Base-by-base conservation (phyloP, 2,888 invertebrate genomes). In the Salpingus planirostris region DNA sequence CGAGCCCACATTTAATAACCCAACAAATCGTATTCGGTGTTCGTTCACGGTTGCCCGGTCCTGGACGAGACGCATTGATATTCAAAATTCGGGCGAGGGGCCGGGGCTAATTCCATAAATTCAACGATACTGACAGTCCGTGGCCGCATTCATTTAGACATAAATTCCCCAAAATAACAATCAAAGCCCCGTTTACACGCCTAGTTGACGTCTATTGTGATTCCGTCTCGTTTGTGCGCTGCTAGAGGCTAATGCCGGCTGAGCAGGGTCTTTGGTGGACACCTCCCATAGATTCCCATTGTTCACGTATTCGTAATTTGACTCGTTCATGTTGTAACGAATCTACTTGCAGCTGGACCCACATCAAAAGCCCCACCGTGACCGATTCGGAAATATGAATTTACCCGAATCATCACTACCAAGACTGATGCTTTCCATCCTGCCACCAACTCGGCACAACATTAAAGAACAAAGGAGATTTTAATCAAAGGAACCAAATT, bases 131-230 rank as follows among this genome's bases (percentile, higher is more conserved):
- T 30, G 36, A 29, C 33, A 31, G 12, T 27, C 33, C 34, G 30
- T 37, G 29, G 31, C 31, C 27, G 43, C 33, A 28, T 26, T 34
- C 36, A 41, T 40, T 49, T 48, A 39, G 42, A 43, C 49, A 48
- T 46, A 52, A 51, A 52, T 48, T 45, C 46, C 45, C 47, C 41
- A 45, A 52, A 52, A 50, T 49, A 51, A 55, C 50, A 54, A 55
- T 54, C 37, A 40, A 43, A 44, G 42, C 46, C 49, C 50, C 44
- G 46, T 52, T 56, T 57, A 54, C 54, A 57, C 57, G 57, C 57
- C 55, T 48, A 52, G 55, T 55, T 54, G 55, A 49, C 50, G 41
- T 47, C 51, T 44, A 55, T 57, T 57, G 55, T 55, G 39, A 41
- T 43, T 42, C 38, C 40, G 45, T 45, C 49, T 54, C 49, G 50